A percentile compares a stretch with the other conserved stretches of the same genome.
phyloP scores from a whole-genome alignment of 2,888 invertebrate genomes.

The Leptinotarsa peninsularis region DNA sequence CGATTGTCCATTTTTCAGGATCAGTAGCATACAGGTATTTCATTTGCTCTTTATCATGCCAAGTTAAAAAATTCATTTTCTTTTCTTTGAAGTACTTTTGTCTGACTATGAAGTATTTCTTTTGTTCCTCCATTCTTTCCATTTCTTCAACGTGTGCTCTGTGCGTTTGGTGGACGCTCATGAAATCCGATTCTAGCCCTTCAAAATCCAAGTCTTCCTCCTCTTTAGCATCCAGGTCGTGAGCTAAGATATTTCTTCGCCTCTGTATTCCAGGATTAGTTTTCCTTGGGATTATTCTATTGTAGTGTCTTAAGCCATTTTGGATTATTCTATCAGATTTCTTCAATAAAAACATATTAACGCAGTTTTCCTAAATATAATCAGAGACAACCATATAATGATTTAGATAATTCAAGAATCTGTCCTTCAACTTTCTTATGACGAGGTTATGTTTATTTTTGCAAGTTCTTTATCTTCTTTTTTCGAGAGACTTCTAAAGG shows the following conservation, averaged over 20 bases:
- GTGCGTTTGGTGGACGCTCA: constrained; percentile 68
- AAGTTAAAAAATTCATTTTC: constrained; percentile 81
- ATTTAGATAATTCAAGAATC: too few relatives aligned
- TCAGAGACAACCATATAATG: too few relatives aligned
- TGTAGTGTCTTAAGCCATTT: constrained; percentile 28
- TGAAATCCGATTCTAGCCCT: constrained; percentile 68
- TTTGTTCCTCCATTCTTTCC: constrained; percentile 67
- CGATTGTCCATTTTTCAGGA: constrained; percentile 82
- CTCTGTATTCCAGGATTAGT: constrained; percentile 40
- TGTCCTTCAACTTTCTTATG: too few relatives aligned
- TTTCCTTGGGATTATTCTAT: constrained; percentile 21
- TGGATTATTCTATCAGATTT: constrained; percentile 8
- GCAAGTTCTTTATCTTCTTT: background rate
- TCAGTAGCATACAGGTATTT: constrained; percentile 74
- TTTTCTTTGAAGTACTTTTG: constrained; percentile 79
- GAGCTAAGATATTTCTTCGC: constrained; percentile 26
- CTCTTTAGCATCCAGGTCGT: constrained; percentile 24
- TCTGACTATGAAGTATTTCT: constrained; percentile 72
- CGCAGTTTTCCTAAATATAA: too few relatives aligned
- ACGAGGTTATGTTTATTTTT: too few relatives aligned
- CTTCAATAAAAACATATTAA: constrained; percentile 13
- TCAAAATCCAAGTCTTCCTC: constrained; percentile 61
- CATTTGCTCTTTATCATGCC: constrained; percentile 89
- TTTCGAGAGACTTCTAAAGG: background rate
- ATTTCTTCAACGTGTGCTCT: constrained; percentile 70